Percentiles rank a stretch among this genome's conserved stretches.
phyloP scores from a whole-genome alignment of 37 sponge, comb jelly and placozoan species.

The Spongia lamella region DNA sequence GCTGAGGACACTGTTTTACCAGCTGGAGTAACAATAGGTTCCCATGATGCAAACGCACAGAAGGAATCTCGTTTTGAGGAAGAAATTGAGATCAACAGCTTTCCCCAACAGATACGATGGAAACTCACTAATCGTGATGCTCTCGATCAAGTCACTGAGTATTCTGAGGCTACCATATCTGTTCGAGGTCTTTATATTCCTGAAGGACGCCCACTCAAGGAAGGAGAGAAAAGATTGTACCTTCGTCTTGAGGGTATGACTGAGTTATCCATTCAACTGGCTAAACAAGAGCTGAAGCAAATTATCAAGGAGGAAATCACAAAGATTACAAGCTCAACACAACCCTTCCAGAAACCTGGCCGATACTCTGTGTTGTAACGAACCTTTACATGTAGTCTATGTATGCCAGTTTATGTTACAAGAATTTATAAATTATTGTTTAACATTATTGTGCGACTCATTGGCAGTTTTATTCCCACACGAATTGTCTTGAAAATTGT shows the following conservation, averaged over 20 bases:
- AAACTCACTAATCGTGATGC: constrained; percentile 82
- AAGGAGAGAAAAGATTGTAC: constrained; percentile 80
- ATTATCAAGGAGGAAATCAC: constrained; percentile 91
- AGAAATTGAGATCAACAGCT: constrained; percentile 93
- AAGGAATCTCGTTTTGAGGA: constrained; percentile 69
- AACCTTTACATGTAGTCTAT: not conserved
- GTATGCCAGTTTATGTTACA: not conserved
- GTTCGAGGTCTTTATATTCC: constrained; percentile 91
- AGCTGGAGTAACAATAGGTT: constrained; percentile 48
- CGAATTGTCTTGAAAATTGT: too few species aligned
- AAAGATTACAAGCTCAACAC: constrained; percentile 46
- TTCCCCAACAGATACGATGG: constrained; percentile 95
- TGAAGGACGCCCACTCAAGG: constrained; percentile 64
- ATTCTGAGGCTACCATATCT: constrained; percentile 83
- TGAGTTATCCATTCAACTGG: constrained; percentile 81
- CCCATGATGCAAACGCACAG: constrained; percentile 21
- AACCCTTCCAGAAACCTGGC: constrained; percentile 57
- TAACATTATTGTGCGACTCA: too few species aligned
- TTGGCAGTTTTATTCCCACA: too few species aligned
- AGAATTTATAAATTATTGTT: too few species aligned
- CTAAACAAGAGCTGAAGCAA: constrained; percentile 94
- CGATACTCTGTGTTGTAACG: constrained; percentile 72
- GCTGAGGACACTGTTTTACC: constrained; percentile 66
- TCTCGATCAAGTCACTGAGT: constrained; percentile 86
- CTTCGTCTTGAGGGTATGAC: constrained; percentile 83